Evolutionary conservation across 2,888 invertebrate genomes (phyloP), one percentile per base, ranked within the genome.

Genomic region (Scotopteryx bipunctaria): DNA sequence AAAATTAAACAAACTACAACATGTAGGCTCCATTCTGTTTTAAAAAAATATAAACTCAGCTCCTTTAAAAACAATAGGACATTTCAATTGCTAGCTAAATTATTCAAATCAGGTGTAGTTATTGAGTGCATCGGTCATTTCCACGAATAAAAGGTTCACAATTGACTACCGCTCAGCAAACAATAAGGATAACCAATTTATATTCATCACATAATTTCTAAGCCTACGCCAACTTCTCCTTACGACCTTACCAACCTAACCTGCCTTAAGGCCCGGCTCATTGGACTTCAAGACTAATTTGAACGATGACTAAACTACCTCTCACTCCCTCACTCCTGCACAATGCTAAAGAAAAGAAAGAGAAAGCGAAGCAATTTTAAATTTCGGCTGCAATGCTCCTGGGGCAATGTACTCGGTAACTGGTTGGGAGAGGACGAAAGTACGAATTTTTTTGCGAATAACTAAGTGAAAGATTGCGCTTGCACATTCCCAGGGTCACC

Each of bases 381-480:
- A 83, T 84, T 85, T 89, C 64, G 81, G 78, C 77, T 77, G 77
- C 80, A 81, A 77, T 77, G 70, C 72, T 69, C 70, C 61, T 71
- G 71, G 88, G 86, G 85, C 89, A 87, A 81, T 81, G 89, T 80
- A 86, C 89, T 78, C 81, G 58, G 61, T 72, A 82, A 86, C 87
- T 83, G 85, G 87, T 85, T 82, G 76, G 69, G 83, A 83, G 76
- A 88, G 88, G 89, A 83, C 87, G 85, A 88, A 88, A 87, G 88
- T 87, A 88, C 87, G 75, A 81, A 72, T 81, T 83, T 85, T n/a
- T 82, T 83, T 81, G 78, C 67, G 62, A 78, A 76, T 74, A 70
- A 50, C 50, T 80, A 78, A 83, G 78, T 80, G 79, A 81, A 81
- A 78, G 77, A 79, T 77, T 73, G 72, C 57, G 57, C 64, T 61